These are phyloP conservation scores for Furnarius figulus DNA, from an alignment of 2,113 vertebrate genomes.

Conservation along the genomic window DNA sequence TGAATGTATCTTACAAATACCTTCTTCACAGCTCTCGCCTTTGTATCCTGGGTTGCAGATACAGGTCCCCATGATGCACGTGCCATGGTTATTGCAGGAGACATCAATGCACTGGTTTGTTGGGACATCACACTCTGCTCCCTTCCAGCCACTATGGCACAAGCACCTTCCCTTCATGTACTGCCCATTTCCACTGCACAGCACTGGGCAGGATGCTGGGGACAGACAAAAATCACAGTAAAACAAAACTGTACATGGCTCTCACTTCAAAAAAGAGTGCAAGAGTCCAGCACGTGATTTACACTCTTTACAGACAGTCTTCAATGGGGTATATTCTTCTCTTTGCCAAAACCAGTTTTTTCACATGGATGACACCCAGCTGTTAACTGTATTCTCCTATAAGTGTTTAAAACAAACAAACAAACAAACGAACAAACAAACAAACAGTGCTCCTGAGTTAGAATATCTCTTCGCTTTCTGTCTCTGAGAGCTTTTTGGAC, in stretches of 20 bases:
- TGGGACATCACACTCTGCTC: constrained; percentile 92
- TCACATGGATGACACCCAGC: neutral
- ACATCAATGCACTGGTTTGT: constrained; percentile 95
- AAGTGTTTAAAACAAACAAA: neutral
- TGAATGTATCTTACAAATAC: constrained; percentile 65
- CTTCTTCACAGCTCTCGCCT: constrained; percentile 98
- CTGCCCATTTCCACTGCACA: constrained; percentile 97
- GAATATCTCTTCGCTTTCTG: neutral
- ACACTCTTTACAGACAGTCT: neutral
- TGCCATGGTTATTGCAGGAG: constrained; percentile 91
- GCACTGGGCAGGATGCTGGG: constrained; percentile 92
- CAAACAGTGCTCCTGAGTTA: neutral
- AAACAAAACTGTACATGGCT: neutral
- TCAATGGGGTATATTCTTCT: neutral
- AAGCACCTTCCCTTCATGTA: constrained; percentile 96
- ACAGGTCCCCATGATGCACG: constrained; percentile 95
- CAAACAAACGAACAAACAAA: neutral
- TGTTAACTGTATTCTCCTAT: neutral
- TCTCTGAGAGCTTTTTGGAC: neutral
- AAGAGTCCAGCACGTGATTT: neutral
- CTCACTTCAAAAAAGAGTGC: neutral
- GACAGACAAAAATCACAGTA: neutral
- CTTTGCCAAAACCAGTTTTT: neutral
- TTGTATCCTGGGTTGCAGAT: constrained; percentile 98
- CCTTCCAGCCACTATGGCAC: constrained; percentile 98